phyloP scores from a whole-genome alignment of 2,113 vertebrate genomes.

The Suricata suricatta region DNA sequence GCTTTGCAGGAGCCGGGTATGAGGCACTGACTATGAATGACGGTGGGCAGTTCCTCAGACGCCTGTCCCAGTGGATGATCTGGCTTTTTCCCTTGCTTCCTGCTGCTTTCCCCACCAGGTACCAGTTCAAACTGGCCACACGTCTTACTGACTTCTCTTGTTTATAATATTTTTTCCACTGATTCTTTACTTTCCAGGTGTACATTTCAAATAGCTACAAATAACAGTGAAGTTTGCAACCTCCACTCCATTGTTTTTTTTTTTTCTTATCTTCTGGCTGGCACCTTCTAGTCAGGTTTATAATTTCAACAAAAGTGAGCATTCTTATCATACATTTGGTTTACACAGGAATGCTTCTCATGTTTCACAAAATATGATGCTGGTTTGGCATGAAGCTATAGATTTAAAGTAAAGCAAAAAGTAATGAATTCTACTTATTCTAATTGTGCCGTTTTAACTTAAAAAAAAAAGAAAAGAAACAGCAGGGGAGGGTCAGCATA shows the following conservation, averaged over 20 bases:
- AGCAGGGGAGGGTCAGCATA: no score
- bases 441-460: neutral
- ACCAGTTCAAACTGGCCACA: neutral
- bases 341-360: neutral
- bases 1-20: neutral
- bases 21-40: neutral
- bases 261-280: neutral
- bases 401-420: neutral
- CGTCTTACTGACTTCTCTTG: neutral
- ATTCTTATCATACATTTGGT: neutral
- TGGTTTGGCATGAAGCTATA: neutral
- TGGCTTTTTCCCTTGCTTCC: neutral
- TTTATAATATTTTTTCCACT: neutral
- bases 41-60: neutral
- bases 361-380: neutral
- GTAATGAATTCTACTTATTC: constrained; percentile 19
- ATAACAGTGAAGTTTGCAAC: neutral
- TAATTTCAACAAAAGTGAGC: neutral
- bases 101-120: neutral
- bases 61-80: no score
- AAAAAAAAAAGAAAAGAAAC: no score
- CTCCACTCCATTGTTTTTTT: neutral
- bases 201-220: neutral
- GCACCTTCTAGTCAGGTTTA: neutral
- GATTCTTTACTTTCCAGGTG: neutral